These are phyloP conservation scores for Drosophila vallismaia DNA, from an alignment of 2,888 invertebrate species.

Conservation along the genomic window DNA sequence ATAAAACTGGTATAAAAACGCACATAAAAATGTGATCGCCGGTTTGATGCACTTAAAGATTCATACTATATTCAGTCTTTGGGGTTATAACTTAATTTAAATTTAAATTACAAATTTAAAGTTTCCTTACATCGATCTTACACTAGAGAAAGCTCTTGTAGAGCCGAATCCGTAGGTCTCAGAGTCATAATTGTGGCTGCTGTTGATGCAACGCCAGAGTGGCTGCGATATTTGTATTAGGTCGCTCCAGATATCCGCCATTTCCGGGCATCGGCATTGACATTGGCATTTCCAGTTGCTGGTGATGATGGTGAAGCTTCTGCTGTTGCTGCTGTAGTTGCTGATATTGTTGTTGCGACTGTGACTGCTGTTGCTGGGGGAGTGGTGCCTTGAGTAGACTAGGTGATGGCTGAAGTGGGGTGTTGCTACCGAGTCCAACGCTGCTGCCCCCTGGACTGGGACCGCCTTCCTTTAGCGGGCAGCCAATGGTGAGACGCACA, in stretches of 20 bases:
- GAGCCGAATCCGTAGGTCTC: slow-evolving; percentile 83
- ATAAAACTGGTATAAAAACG: slow-evolving; percentile 37
- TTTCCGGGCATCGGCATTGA: slow-evolving; percentile 54
- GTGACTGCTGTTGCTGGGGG: slow-evolving; percentile 57
- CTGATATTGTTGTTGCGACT: slow-evolving; percentile 28
- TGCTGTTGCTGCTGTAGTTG: slow-evolving; percentile 57
- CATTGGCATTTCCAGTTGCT: slow-evolving; percentile 56
- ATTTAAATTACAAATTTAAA: slow-evolving; percentile 69
- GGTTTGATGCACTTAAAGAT: slow-evolving; percentile 44
- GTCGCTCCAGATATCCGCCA: slow-evolving; percentile 66
- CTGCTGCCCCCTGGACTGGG: slow-evolving; percentile 68
- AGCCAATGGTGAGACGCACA: slow-evolving; percentile 91
- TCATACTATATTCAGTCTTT: slow-evolving; percentile 77
- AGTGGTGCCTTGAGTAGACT: slow-evolving; percentile 69
- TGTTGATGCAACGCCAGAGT: slow-evolving; percentile 78
- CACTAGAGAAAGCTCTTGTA: slow-evolving; percentile 83
- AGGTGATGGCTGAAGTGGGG: slow-evolving; percentile 70
- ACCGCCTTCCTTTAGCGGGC: slow-evolving; percentile 80
- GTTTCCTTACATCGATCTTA: slow-evolving; percentile 33
- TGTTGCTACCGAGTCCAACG: slow-evolving; percentile 65
- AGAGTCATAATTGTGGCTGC: slow-evolving; percentile 84
- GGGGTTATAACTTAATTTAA: slow-evolving; percentile 55
- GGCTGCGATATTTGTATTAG: slow-evolving; percentile 64
- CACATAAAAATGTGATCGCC: slow-evolving; percentile 25
- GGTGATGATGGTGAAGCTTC: slow-evolving; percentile 56